A percentile compares a stretch with the other conserved stretches of the same genome.
Conservation (phyloP, 2,113 vertebrate species). For the Chlamydotis undulata region DNA sequence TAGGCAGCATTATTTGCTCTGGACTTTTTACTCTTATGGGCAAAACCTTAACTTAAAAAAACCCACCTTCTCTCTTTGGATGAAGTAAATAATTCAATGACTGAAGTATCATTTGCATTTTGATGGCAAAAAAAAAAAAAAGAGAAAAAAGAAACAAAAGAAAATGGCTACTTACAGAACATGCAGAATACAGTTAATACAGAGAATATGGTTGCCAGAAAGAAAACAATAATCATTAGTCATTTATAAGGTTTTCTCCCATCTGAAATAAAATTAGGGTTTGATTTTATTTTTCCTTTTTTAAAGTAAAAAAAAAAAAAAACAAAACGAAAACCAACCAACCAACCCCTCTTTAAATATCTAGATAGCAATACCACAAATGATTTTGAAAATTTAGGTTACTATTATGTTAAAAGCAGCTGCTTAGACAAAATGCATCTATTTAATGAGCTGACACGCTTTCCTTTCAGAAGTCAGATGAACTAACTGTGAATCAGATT, state of each 20-base stretch:
- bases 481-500: constrained; percentile 18
- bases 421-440: constrained; percentile 1
- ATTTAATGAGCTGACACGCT: not conserved
- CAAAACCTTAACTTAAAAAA: not conserved
- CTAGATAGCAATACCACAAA: not conserved
- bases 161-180: not conserved
- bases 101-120: not conserved
- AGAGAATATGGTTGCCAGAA: not conserved
- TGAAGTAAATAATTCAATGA: not conserved
- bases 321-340: too few relatives aligned
- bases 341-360: not conserved
- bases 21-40: not conserved
- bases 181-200: not conserved
- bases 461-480: not conserved
- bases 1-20: constrained; percentile 14
- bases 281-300: not conserved
- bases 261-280: not conserved
- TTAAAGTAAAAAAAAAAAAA: not conserved
- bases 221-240: not conserved
- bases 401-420: not conserved
- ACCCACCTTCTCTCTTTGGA: not conserved
- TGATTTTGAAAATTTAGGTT: not conserved
- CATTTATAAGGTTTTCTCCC: not conserved
- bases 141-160: not conserved
- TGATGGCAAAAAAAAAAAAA: not conserved